Conservation (phyloP, 2,797 vertebrate species). For the Martes flavigula region DNA sequence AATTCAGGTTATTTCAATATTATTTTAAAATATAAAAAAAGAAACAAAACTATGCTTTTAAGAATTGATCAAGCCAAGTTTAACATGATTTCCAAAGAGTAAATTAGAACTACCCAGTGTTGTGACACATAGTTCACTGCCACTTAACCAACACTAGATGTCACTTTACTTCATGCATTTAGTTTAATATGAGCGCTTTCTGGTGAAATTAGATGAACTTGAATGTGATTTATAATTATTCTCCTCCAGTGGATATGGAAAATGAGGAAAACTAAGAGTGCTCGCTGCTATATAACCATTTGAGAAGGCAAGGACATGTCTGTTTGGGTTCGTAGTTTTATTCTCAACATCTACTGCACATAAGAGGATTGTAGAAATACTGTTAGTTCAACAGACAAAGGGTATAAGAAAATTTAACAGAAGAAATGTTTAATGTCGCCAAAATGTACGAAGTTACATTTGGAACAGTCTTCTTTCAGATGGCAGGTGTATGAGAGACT, state of each 20-base stretch:
- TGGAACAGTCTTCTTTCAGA: background rate
- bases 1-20: constrained; percentile 23
- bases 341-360: background rate
- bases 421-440: background rate
- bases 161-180: constrained; percentile 58
- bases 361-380: background rate
- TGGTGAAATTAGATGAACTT: background rate
- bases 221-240: background rate
- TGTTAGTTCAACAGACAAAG: background rate
- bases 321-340: background rate
- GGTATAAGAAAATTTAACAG: background rate
- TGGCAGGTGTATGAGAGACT: background rate
- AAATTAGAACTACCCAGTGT: background rate
- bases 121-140: background rate
- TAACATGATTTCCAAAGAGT: background rate
- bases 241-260: background rate
- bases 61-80: background rate
- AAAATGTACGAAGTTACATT: background rate
- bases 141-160: constrained; percentile 64
- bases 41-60: background rate
- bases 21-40: background rate
- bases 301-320: background rate
- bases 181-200: background rate
- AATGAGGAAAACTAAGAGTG: background rate
- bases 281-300: background rate